Evolutionary conservation across 2,797 vertebrate genomes (phyloP), one percentile per base, ranked within the genome.

Genomic region (Rhinatrema bivittatum): DNA sequence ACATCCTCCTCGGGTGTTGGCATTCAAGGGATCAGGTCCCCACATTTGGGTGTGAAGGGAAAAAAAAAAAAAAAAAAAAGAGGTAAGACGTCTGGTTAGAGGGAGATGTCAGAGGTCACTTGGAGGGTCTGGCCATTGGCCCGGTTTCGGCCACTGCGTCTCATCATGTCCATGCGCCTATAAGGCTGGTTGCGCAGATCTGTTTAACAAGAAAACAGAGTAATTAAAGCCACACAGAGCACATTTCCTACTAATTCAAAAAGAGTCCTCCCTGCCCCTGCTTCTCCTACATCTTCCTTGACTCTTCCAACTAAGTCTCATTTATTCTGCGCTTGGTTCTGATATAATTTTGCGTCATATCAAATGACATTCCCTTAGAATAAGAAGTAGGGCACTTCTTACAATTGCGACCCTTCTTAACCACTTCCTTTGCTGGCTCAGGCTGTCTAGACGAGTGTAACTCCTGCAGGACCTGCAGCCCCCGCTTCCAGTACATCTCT

Each of bases 121-220:
- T 87, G 86, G 20, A 93, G 67, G 32, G 82, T 70, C 29, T 91
- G 88, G 21, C 76, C 84, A 2, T 60, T 60, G 20, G 81, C 76
- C n/a, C 78, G 68, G 62, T 89, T 87, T 61, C 85, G 92, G 61
- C 65, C 72, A 16, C 93, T 94, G 58, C 82, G 78, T 7, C 91
- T 84, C 16, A 65, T 63, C 22, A 68, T 83, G 25, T 98, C 93
- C 1, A 79, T 39, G 1, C 93, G 84, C 32, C 93, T 81, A 68
- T 94, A 97, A 0, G 94, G 94, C 70, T 97, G 93, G 54, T 87
- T 96, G 60, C 92, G 83, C 27, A 97, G 68, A 62, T 88, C 94
- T 97, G 60, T 35, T 13, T 3, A 5, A 7, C 52, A 50, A 32
- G 7, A 13, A 21, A 42, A 13, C 19, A 13, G 3, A 10, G 13